Evolutionary conservation across 2,888 invertebrate species (phyloP).

Genomic region (Mimumesa dahlbomi): DNA sequence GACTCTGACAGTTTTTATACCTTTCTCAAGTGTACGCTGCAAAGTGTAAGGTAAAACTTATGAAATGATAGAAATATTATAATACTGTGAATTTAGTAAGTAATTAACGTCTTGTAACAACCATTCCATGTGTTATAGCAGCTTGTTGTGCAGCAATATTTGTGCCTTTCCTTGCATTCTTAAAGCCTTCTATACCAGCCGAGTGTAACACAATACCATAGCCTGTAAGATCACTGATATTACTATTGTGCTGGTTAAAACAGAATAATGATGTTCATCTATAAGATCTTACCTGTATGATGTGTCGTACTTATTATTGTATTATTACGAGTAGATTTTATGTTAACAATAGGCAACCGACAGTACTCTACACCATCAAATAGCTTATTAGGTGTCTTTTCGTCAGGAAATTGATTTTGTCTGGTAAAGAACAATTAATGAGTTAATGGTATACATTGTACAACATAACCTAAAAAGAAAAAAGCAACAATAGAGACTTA

Average conservation of each 20-base stretch:
- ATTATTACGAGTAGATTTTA: conserved; percentile 92
- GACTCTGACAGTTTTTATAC: conserved; percentile 89
- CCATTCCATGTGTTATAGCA: conserved; percentile 89
- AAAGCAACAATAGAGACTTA: neutral
- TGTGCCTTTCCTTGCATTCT: conserved; percentile 96
- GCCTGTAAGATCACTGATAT: conserved; percentile 21
- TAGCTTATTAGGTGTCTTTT: conserved; percentile 86
- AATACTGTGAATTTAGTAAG: conserved; percentile 1
- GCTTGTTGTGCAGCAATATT: conserved; percentile 98
- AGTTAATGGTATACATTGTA: neutral
- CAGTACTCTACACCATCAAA: conserved; percentile 90
- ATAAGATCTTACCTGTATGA: conserved; percentile 83
- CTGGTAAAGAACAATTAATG: conserved; percentile 80
- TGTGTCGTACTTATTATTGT: conserved; percentile 91
- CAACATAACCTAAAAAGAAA: neutral
- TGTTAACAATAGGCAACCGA: conserved; percentile 91
- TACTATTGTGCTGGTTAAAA: neutral
- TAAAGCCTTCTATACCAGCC: conserved; percentile 95
- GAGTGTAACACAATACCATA: neutral
- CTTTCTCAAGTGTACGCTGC: conserved; percentile 83
- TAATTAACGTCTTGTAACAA: conserved; percentile 80
- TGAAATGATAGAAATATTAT: conserved; percentile 10
- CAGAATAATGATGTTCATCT: neutral
- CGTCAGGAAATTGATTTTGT: conserved; percentile 86
- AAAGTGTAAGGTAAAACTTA: neutral